Evolutionary conservation across 2,888 invertebrate species (phyloP), one percentile per base, ranked within the genome.

Genomic region (Nebria salina): DNA sequence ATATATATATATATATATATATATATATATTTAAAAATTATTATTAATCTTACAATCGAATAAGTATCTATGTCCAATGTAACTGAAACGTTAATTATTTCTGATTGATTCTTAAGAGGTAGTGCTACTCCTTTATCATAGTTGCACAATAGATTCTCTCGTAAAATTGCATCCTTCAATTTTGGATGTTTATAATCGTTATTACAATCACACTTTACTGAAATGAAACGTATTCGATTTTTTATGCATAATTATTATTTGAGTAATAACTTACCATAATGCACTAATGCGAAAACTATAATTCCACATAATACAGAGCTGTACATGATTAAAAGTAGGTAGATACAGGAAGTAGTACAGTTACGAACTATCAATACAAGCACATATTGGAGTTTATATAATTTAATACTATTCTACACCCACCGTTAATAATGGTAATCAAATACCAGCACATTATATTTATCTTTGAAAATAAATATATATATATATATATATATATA

Each of bases 101-200:
- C 80, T 34, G 80, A 64, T 43, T 42, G 34, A 75, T 80, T 75
- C 5, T 64, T 25, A 15, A 75, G 9, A 11, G 80, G 80, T 7
- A 80, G 2, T 54, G 11, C 72, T 34, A 75, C 68, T 64, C 75
- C 43, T 65, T 75, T 80, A 68, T 80, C 70, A 64, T 80, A 80
- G 42, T 75, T 75, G 26, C 80, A 80, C 11, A 80, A 26, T 11
- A 80, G 65, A 34, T 80, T 70, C 9, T 80, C 65, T 70, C 75
- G 43, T 64, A 80, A 64, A n/a, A 70, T 42, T 64, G 26, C 54
- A 15, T 75, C 25, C 26, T 11, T 34, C 2, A 34, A 2, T 26
- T 11, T 25, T 26, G 15, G 26, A 70, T 9, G 70, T 54, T 54
- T 54, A 70, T 70, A 26, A 26, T 25, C 5, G 25, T 1, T 70